Evolutionary conservation across 2,888 invertebrate genomes (phyloP).

Genomic region (Hirtodrosophila alboralis): DNA sequence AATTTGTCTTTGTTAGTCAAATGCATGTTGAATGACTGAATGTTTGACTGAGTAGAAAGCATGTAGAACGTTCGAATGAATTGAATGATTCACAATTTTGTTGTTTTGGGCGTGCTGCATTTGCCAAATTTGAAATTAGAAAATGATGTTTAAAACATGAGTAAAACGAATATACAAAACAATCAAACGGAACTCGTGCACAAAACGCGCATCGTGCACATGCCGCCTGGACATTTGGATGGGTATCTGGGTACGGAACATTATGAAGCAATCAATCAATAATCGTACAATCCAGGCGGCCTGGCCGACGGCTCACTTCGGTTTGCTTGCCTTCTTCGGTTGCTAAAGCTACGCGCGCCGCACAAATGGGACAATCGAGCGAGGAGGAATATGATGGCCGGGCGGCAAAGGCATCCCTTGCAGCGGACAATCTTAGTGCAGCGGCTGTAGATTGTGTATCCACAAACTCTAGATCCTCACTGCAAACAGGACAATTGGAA

Average conservation of each 20-base stretch:
- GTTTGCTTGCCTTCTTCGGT: constrained; percentile 82
- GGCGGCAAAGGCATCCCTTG: constrained; percentile 45
- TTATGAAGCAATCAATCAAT: neutral
- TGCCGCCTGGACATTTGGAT: constrained; percentile 29
- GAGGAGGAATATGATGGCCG: constrained; percentile 61
- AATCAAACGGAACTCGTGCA: constrained; percentile 75
- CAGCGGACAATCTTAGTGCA: constrained; percentile 22
- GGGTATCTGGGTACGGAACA: neutral
- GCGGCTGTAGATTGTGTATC: constrained; percentile 2
- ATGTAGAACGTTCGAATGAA: constrained; percentile 36
- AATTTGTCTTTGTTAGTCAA: constrained; percentile 29
- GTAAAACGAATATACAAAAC: constrained; percentile 79
- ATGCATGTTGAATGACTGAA: constrained; percentile 19
- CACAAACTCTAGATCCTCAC: constrained; percentile 38
- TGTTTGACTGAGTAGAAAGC: constrained; percentile 21
- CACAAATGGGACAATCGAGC: constrained; percentile 78
- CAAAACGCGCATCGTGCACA: constrained; percentile 55
- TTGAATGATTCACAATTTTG: constrained; percentile 23
- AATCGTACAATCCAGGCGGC: constrained; percentile 27
- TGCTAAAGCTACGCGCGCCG: constrained; percentile 54
- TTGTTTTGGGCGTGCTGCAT: constrained; percentile 61
- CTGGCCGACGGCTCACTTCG: constrained; percentile 58
- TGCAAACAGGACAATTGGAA: constrained; percentile 77
- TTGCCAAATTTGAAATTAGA: constrained; percentile 44
- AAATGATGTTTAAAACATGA: constrained; percentile 45